Percentiles rank a stretch among this genome's conserved stretches.
phyloP scores from a whole-genome alignment of 2,113 vertebrate species.

The Morone chrysops region DNA sequence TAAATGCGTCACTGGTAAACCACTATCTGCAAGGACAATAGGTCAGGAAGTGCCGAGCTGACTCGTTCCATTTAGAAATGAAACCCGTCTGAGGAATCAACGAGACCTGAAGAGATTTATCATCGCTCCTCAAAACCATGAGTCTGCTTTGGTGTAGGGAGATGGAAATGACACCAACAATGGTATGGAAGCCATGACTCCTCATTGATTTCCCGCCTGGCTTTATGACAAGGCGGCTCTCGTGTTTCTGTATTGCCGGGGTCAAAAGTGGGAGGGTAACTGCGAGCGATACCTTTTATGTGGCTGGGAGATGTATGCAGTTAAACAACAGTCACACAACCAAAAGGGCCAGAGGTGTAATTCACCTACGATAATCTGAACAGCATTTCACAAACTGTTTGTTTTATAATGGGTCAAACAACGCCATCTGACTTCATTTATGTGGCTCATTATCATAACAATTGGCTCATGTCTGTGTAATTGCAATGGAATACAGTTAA shows the following conservation, averaged over 20 bases:
- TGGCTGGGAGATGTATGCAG: slow-evolving; percentile 15
- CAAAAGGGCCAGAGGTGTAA: slow-evolving; percentile 20
- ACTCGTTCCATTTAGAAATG: slow-evolving; percentile 55
- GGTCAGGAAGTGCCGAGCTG: slow-evolving; percentile 44
- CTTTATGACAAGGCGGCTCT: slow-evolving; percentile 48
- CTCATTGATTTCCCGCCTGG: slow-evolving; percentile 68
- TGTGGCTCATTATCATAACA: slow-evolving; percentile 47
- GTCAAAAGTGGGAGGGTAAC: slow-evolving; percentile 55
- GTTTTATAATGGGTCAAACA: slow-evolving; percentile 37
- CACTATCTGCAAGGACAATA: slow-evolving; percentile 70
- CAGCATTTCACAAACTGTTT: slow-evolving; percentile 17
- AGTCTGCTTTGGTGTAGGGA: slow-evolving; percentile 27
- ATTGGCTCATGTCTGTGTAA: slow-evolving; percentile 47
- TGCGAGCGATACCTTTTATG: slow-evolving; percentile 18
- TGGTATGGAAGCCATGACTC: slow-evolving; percentile 59
- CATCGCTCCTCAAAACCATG: slow-evolving; percentile 34
- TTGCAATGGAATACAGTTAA: slow-evolving; percentile 55
- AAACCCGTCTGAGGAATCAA: slow-evolving; percentile 57
- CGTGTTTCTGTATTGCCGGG: slow-evolving; percentile 49
- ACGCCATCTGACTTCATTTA: slow-evolving; percentile 58
- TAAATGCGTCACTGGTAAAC: slow-evolving; percentile 54
- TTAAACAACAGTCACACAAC: slow-evolving; percentile 16
- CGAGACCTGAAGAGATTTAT: slow-evolving; percentile 50
- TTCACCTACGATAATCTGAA: slow-evolving; percentile 25
- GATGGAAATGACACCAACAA: slow-evolving; percentile 59